Percentiles rank a stretch among this genome's conserved stretches.
Conservation (phyloP, 1,140 invertebrate genomes). For the Ooceraea biroi region DNA sequence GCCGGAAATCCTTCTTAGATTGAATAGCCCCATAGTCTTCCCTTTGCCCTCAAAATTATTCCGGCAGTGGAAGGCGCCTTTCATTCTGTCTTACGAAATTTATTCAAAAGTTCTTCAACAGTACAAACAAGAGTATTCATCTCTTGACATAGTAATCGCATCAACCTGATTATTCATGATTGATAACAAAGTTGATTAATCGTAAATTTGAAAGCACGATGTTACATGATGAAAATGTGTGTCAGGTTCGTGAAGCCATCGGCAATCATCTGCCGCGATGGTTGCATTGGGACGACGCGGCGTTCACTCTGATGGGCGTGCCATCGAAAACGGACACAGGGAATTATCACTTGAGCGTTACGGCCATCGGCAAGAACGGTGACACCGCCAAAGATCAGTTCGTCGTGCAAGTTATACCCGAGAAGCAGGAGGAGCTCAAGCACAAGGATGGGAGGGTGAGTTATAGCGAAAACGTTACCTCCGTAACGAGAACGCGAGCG, state of each 20-base stretch:
- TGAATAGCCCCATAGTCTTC: slow-evolving; percentile 41
- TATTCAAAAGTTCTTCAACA: neutral
- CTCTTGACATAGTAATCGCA: too few species aligned
- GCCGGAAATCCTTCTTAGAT: slow-evolving; percentile 60
- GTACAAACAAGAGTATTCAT: neutral
- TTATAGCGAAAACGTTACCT: slow-evolving; percentile 17
- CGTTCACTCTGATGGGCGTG: slow-evolving; percentile 86
- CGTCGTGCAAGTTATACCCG: slow-evolving; percentile 87
- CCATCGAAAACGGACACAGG: slow-evolving; percentile 87
- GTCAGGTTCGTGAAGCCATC: slow-evolving; percentile 72
- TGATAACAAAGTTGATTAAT: neutral
- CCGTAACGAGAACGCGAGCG: slow-evolving; percentile 19
- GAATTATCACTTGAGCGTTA: slow-evolving; percentile 86
- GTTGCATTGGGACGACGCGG: slow-evolving; percentile 83
- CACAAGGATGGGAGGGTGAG: slow-evolving; percentile 82
- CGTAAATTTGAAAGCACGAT: neutral
- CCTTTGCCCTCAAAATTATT: slow-evolving; percentile 59
- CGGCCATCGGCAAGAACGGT: slow-evolving; percentile 83
- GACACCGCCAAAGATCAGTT: slow-evolving; percentile 86
- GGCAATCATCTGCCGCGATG: slow-evolving; percentile 72
- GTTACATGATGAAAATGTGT: neutral
- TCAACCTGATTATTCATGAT: too few species aligned
- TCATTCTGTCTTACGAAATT: neutral
- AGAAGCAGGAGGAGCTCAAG: slow-evolving; percentile 77
- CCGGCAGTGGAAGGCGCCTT: neutral